Base-by-base conservation (phyloP, 2,888 invertebrate genomes). In the Thereva unica region DNA sequence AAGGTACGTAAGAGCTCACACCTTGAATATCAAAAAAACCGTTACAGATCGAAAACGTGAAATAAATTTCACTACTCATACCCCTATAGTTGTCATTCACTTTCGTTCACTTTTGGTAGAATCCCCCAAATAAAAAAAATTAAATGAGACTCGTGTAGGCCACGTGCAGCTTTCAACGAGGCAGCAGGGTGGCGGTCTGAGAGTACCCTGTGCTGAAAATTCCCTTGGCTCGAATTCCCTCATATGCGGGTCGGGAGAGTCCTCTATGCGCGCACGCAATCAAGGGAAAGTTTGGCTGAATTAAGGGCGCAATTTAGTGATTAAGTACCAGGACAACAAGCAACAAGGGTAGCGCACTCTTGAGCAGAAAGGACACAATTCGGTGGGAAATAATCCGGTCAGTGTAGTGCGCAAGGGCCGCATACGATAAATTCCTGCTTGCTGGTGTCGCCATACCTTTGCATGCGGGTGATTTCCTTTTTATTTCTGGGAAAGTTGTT, bases 221-320 rank as follows among this genome's bases (percentile, higher is more conserved):
- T 55, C 55, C 55, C 55, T 23, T 9, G 41, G 41, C 38, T 38
- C 55, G 23, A 38, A 55, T 55, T 55, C 55, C 55, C 55, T 40
- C 41, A 41, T 55, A 55, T 55, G 55, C 55, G 55, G 55, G 55
- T 41, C n/a, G 9, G 40, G 41, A 40, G 38, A 40, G 38, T 40
- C 55, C 23, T 12, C 41, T 41, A 41, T 41, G 40, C 37, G 40
- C 12, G 10, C 40, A 55, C 8, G 42, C 40, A 55, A 55, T 55
- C 40, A 55, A 23, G 40, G 40, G 40, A 12, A 55, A 12, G 55
- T 41, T 40, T 4, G 55, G 9, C 6, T 55, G 23, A 55, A 55
- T 55, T 55, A 40, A 55, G 55, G 55, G 55, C 41, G 55, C 55
- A 55, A 55, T 55, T 55, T 55, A 23, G 55, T 55, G 55, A 55